Percentiles rank a stretch among this genome's conserved stretches.
These are phyloP conservation scores for Drosophila fuyamai DNA, from an alignment of 1,140 invertebrate species.

Conservation along the genomic window DNA sequence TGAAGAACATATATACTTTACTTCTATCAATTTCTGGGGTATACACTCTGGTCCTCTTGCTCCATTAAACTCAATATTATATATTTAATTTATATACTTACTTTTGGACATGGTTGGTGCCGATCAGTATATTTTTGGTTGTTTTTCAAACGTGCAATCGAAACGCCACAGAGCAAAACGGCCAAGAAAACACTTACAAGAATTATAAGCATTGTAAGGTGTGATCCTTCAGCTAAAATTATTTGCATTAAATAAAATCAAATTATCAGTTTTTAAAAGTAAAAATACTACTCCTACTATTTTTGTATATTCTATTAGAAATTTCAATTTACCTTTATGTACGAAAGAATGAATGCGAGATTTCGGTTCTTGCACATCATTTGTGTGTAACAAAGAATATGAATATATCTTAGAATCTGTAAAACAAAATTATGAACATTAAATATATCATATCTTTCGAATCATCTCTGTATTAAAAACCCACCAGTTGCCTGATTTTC, in stretches of 20 bases:
- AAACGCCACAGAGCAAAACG: slow-evolving; percentile 78
- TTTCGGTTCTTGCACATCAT: slow-evolving; percentile 79
- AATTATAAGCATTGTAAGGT: slow-evolving; percentile 89
- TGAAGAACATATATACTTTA: too few species aligned
- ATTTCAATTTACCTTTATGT: slow-evolving; percentile 65
- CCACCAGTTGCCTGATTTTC: slow-evolving; percentile 41
- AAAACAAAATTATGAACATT: slow-evolving; percentile 12
- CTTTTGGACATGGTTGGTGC: slow-evolving; percentile 79
- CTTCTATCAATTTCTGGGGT: too few species aligned
- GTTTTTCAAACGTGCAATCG: slow-evolving; percentile 75
- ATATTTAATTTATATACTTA: slow-evolving; percentile 18
- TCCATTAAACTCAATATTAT: too few species aligned
- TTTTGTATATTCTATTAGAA: neutral
- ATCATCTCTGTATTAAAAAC: neutral
- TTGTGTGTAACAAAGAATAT: slow-evolving; percentile 76
- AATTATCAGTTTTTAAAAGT: too few species aligned
- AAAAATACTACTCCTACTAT: too few species aligned
- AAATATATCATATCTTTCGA: neutral
- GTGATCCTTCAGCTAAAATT: slow-evolving; percentile 68
- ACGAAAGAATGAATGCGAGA: slow-evolving; percentile 68
- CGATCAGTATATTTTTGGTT: slow-evolving; percentile 72
- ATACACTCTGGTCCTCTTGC: too few species aligned
- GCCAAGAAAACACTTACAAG: slow-evolving; percentile 90
- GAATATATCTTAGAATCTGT: slow-evolving; percentile 75
- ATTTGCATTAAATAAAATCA: neutral